A percentile compares a stretch with the other conserved stretches of the same genome.
phyloP scores from a whole-genome alignment of 2,888 invertebrate genomes.

The Geophilus truncorum region DNA sequence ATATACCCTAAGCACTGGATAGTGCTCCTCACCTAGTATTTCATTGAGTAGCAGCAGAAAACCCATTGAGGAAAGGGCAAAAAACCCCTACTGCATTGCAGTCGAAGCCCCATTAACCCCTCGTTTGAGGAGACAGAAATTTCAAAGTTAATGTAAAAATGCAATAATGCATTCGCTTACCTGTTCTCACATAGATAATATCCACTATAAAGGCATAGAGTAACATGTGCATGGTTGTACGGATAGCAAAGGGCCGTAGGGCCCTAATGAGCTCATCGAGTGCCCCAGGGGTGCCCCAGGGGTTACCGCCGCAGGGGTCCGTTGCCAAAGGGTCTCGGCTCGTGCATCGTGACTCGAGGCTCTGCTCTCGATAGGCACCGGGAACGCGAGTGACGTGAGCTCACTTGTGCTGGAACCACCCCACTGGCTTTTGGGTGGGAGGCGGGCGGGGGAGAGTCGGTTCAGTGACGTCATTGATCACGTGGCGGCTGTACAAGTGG shows the following conservation, averaged over 20 bases:
- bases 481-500: neutral
- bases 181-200: conserved; percentile 38
- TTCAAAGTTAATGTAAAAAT: neutral
- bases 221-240: conserved; percentile 38
- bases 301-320: neutral
- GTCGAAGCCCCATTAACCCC: neutral
- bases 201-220: conserved; percentile 38
- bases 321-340: neutral
- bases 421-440: neutral
- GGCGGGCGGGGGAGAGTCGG: neutral
- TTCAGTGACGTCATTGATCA: neutral
- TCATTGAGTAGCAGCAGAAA: neutral
- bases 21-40: neutral
- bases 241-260: neutral
- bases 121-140: neutral
- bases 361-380: neutral
- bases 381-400: neutral
- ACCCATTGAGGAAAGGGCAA: neutral
- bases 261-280: neutral
- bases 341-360: neutral
- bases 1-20: neutral
- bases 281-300: neutral
- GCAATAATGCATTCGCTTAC: conserved; percentile 29
- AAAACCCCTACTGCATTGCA: neutral
- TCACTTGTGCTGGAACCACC: neutral